Base-by-base conservation (phyloP, 2,797 vertebrate species). In the Amblyraja radiata region DNA sequence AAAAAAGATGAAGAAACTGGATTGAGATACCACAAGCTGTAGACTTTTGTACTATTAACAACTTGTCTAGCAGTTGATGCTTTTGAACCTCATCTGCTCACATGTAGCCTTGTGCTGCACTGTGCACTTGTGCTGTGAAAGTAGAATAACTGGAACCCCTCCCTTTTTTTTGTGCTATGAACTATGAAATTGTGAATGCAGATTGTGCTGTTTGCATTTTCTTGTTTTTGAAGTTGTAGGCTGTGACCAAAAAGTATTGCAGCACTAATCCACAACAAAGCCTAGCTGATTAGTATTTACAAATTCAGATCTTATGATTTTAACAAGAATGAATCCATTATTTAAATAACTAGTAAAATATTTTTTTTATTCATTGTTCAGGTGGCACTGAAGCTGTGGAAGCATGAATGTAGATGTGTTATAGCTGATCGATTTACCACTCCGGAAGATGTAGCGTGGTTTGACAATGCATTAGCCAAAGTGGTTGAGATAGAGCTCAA, bases 391-490 rank as follows among this genome's bases (percentile, higher is more conserved):
- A 95, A 94, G n/a, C 94, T 99, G 71, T 99, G 98, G 98, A 99
- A 98, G 93, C 99, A 99, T 0, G 99, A 99, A 94, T 99, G 98
- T 93, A 98, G 98, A 90, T 95, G 98, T 32, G 98, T 99, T 93
- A 98, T 99, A 94, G 98, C 98, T 0, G 98, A 99, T 95, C 97
- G 98, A 93, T 99, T 99, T 93, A 99, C 97, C 1, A 96, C 95
- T 61, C 94, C 96, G 0, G 96, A 97, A 1, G 98, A 99, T 10
- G 96, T 97, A 79, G 94, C 95, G 61, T 99, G 99, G 99, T 99
- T 99, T 95, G 97, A 99, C 63, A 93, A 94, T 93, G 84, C 96
- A 32, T 94, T 99, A 94, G 95, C 94, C 25, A 96, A 96, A 93
- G 95, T 99, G 86, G 95, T 97, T 73, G 95, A 96, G 90, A 96